Evolutionary conservation across 2,888 invertebrate genomes (phyloP).

Genomic region (Meiosimyza platycephala): DNA sequence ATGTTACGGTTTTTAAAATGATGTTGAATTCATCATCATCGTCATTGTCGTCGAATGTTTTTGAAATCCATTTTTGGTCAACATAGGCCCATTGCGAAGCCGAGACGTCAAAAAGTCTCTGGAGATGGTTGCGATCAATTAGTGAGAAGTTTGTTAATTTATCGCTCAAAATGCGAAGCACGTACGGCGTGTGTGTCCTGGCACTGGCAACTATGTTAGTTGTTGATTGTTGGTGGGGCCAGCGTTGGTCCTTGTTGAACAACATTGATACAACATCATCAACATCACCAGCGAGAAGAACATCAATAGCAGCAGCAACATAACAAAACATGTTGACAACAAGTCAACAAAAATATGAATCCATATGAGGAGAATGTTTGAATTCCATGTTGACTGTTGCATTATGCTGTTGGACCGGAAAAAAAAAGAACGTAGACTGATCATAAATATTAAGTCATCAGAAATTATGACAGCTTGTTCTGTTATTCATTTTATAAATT

Average conservation of each 20-base stretch:
- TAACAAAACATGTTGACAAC: neutral
- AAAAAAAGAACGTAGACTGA: conserved; percentile 34
- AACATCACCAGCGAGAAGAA: conserved; percentile 16
- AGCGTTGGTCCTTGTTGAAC: conserved; percentile 31
- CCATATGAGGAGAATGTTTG: conserved; percentile 49
- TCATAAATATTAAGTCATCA: conserved; percentile 63
- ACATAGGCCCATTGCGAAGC: conserved; percentile 1
- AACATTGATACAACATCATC: conserved; percentile 16
- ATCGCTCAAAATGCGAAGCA: conserved; percentile 63
- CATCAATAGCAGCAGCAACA: conserved; percentile 16
- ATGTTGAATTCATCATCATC: neutral
- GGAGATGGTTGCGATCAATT: conserved; percentile 57
- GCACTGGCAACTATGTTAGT: conserved; percentile 37
- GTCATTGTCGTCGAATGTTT: neutral
- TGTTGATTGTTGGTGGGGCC: neutral
- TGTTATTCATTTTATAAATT: conserved; percentile 28
- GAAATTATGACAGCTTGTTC: conserved; percentile 56
- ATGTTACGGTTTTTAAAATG: neutral
- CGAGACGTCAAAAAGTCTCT: conserved; percentile 38
- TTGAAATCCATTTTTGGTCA: conserved; percentile 15
- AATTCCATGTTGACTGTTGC: neutral
- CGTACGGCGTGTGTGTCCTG: conserved; percentile 65
- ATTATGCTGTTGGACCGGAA: neutral
- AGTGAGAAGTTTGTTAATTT: conserved; percentile 60
- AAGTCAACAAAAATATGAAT: conserved; percentile 52